Conservation (phyloP, 2,797 vertebrate genomes). For the Limnodromus scolopaceus region DNA sequence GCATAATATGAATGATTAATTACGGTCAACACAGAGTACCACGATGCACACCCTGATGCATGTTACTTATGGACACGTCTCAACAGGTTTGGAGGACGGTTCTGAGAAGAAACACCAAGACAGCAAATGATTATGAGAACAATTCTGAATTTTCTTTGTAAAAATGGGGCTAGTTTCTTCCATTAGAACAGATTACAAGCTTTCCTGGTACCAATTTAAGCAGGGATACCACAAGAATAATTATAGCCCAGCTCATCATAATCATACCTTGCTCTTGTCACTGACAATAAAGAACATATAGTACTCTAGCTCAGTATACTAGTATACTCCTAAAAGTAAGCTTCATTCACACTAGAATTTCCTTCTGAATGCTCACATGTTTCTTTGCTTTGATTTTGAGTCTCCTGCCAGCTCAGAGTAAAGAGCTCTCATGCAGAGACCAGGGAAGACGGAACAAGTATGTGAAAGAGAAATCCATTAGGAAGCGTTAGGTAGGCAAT, state of each 20-base stretch:
- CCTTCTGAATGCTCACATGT: neutral
- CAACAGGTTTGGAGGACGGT: slow-evolving; percentile 57
- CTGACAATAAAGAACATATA: neutral
- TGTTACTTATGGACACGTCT: slow-evolving; percentile 64
- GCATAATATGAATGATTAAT: slow-evolving; percentile 8
- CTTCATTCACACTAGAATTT: neutral
- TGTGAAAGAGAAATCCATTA: neutral
- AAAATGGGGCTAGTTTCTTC: slow-evolving; percentile 44
- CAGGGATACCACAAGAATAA: neutral
- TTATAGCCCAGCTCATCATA: neutral
- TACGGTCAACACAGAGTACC: neutral
- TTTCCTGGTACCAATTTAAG: neutral
- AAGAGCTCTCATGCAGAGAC: neutral
- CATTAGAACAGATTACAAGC: slow-evolving; percentile 22
- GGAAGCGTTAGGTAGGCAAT: neutral
- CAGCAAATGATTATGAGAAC: slow-evolving; percentile 42
- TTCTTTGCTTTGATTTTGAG: neutral
- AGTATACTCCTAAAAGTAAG: neutral
- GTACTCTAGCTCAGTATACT: neutral
- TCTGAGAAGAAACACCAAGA: slow-evolving; percentile 63
- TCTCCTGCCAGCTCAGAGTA: neutral
- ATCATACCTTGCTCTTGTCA: neutral
- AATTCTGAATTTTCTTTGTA: slow-evolving; percentile 57
- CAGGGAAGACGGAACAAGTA: neutral
- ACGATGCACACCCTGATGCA: neutral